A percentile compares a stretch with the other conserved stretches of the same genome.
Evolutionary conservation across 2,888 invertebrate species (phyloP).

Genomic region (Penaeus monodon): DNA sequence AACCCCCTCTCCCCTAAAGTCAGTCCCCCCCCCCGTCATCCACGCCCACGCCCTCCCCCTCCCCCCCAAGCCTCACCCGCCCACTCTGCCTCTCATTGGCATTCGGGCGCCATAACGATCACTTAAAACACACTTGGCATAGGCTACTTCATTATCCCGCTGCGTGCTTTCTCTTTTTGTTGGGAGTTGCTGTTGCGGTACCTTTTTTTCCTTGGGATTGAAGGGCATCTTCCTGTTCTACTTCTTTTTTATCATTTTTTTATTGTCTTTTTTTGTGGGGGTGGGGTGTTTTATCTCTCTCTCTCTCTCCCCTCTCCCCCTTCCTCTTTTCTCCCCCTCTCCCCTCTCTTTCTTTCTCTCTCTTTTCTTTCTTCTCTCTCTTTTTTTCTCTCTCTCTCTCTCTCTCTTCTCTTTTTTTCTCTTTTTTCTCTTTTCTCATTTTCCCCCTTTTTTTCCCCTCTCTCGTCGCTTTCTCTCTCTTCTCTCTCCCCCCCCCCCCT

Average conservation of each 20-base stretch:
- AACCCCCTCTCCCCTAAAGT: no score
- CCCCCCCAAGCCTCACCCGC: no score
- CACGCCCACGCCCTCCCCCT: no score
- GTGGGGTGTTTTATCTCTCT: neutral
- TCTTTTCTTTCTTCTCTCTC: accelerated
- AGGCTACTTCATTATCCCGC: neutral
- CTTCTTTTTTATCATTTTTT: neutral
- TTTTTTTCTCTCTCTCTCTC: neutral
- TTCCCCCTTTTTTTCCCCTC: no score
- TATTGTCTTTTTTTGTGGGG: neutral
- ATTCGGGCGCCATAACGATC: neutral
- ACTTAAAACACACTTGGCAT: no score
- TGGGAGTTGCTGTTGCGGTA: neutral
- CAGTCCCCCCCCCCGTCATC: no score
- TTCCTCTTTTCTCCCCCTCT: neutral
- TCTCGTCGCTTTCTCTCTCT: no score
- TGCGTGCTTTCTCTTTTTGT: neutral
- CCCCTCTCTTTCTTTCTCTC: neutral
- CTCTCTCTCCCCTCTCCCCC: neutral
- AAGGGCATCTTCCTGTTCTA: neutral
- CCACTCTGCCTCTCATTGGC: neutral
- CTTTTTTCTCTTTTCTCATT: neutral
- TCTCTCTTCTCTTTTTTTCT: neutral
- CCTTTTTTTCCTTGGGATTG: neutral
- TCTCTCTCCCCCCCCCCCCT: no score